Base-by-base conservation (phyloP, 2,113 vertebrate species). In the Indicator maculatus region DNA sequence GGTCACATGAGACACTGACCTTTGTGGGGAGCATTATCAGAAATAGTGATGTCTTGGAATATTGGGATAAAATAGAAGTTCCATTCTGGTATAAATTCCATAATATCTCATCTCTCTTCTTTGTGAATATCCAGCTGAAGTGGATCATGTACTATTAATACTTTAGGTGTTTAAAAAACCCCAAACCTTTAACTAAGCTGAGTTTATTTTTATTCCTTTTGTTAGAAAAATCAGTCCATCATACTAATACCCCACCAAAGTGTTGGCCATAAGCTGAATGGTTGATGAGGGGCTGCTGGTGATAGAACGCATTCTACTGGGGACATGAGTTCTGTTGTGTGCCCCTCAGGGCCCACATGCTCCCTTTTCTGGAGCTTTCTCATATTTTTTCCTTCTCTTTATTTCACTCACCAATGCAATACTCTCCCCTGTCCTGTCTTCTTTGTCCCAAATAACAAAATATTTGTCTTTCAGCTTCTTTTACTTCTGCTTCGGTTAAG, bases 321-420 rank as follows among this genome's bases (percentile, higher is more conserved):
- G 47, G 47, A 24, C 11, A 11, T 24, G 10, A 7, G 5, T 63
- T 78, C 36, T 72, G 20, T 7, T 27, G 16, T 0, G 0, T 58
- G 36, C 11, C 36, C 6, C 7, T 83, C 6, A 6, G 53, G 2
- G 1, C 11, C 30, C 9, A 12, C 5, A 4, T 33, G 4, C 15
- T 74, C 50, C 7, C 6, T 83, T 74, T 73, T 59, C 67, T 69
- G 41, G 14, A 64, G 10, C 12, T 36, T 78, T 64, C 30, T 65
- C 16, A 18, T n/a, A 11, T 5, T 24, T 38, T 63, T 73, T 33
- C 31, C 4, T 77, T 82, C 31, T 61, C 64, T 74, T 70, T 70
- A 17, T 61, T 88, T 89, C 16, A 58, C 4, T 8, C 3, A 10
- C 7, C 88, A 41, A 23, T 16, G n/a, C 16, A 64, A 2, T 82